Evolutionary conservation across 2,797 vertebrate species (phyloP).

Genomic region (Allobates femoralis): DNA sequence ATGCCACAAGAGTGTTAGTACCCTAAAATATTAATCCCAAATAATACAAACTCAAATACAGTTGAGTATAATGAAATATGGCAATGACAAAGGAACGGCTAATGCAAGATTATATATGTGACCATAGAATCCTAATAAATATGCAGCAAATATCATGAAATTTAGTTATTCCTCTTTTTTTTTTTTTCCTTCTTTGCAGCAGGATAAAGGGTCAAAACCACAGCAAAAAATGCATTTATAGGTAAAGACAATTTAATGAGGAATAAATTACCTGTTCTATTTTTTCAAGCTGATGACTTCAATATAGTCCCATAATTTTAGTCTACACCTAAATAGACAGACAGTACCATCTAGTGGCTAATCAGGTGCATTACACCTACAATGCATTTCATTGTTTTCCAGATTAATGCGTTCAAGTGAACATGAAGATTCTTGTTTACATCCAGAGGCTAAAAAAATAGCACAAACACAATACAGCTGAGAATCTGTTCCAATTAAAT

Average conservation of each 20-base stretch:
- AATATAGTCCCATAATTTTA: not conserved
- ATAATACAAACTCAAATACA: too few relatives aligned
- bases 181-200: not conserved
- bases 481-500: too few relatives aligned
- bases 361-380: not conserved
- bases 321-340: not conserved
- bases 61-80: too few relatives aligned
- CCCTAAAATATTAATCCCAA: too few relatives aligned
- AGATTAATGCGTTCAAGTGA: not conserved
- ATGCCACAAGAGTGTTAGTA: too few relatives aligned
- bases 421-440: not conserved
- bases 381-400: not conserved
- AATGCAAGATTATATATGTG: too few relatives aligned
- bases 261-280: not conserved
- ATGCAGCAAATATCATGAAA: too few relatives aligned
- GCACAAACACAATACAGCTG: too few relatives aligned
- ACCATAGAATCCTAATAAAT: not conserved
- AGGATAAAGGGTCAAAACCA: not conserved
- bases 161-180: too few relatives aligned
- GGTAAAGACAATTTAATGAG: not conserved
- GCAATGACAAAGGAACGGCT: too few relatives aligned
- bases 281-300: not conserved
- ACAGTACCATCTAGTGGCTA: constrained; percentile 71
- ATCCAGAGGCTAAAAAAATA: not conserved
- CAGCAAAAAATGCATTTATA: not conserved